Conservation (phyloP, 2,888 invertebrate genomes). For the Lacanobia wlatinum region DNA sequence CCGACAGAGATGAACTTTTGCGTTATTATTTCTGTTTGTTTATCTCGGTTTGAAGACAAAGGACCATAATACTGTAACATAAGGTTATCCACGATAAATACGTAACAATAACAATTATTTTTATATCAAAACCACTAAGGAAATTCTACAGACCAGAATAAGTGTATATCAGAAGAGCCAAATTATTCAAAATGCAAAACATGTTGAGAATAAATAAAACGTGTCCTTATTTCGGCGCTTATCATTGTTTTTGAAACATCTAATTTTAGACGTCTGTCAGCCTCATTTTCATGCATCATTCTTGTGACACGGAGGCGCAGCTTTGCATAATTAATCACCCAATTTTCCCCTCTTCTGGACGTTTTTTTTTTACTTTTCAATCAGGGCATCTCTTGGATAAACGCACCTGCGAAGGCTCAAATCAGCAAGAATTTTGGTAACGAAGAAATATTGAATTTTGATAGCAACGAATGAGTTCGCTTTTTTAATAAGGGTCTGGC, state of each 20-base stretch:
- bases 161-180: not conserved
- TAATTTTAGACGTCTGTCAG: slow-evolving; percentile 36
- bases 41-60: not conserved
- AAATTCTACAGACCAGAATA: not conserved
- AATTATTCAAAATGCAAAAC: slow-evolving; percentile 10
- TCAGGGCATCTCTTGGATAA: slow-evolving; percentile 25
- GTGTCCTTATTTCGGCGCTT: slow-evolving; percentile 5
- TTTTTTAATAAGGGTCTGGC: slow-evolving; percentile 65
- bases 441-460: slow-evolving; percentile 40
- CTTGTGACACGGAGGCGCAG: slow-evolving; percentile 47
- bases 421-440: slow-evolving; percentile 24
- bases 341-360: slow-evolving; percentile 28
- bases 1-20: slow-evolving; percentile 56
- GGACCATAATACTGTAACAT: not conserved
- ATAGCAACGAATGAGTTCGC: slow-evolving; percentile 33
- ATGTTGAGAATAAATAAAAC: slow-evolving; percentile 16
- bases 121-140: not conserved
- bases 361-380: slow-evolving; percentile 26
- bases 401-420: slow-evolving; percentile 17
- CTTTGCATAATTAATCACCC: slow-evolving; percentile 56
- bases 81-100: no score
- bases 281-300: slow-evolving; percentile 47
- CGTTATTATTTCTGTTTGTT: slow-evolving; percentile 43
- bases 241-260: slow-evolving; percentile 39
- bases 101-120: not conserved